Evolutionary conservation across 35 echinoderm and acorn worm genomes (phyloP), one percentile per base, ranked within the genome.

Genomic region (Holothuria glaberrima): DNA sequence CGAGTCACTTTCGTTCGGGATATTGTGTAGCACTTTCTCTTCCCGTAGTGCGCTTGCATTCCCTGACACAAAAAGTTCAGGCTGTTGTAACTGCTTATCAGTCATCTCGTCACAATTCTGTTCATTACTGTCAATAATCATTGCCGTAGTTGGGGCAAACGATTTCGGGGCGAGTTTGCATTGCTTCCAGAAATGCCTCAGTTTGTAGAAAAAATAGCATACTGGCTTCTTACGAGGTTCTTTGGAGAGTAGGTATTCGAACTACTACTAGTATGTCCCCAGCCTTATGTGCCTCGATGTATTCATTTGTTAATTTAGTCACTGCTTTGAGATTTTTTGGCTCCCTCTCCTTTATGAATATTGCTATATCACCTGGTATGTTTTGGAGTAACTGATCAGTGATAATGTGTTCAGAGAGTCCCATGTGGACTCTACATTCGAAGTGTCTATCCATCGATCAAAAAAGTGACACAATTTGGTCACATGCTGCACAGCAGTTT

Each of bases 401-500:
- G n/a, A n/a, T n/a, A n/a, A n/a, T n/a, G n/a, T n/a, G n/a, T n/a
- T n/a, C n/a, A n/a, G n/a, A n/a, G n/a, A n/a, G n/a, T n/a, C n/a
- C n/a, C n/a, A n/a, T n/a, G n/a, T n/a, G n/a, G n/a, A n/a, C n/a
- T n/a, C n/a, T n/a, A n/a, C n/a, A n/a, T n/a, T n/a, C n/a, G n/a
- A n/a, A n/a, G n/a, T n/a, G n/a, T n/a, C n/a, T n/a, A n/a, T 14
- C 86, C 86, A 89, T 35, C 80, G 26, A 5, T 64, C 69, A 25
- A 89, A 75, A 30, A 84, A 75, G 21, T 87, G 56, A 26, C 62
- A 26, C 10, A 89, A 56, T 45, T 65, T 80, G 2, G 58, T 76
- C 36, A 50, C 38, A 91, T 88, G 85, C 50, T 91, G 89, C 21
- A 33, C 61, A 72, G 68, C 45, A 22, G 56, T 89, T 61, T 86